phyloP scores from a whole-genome alignment of 2,888 invertebrate genomes.

The Drosophila histrio region DNA sequence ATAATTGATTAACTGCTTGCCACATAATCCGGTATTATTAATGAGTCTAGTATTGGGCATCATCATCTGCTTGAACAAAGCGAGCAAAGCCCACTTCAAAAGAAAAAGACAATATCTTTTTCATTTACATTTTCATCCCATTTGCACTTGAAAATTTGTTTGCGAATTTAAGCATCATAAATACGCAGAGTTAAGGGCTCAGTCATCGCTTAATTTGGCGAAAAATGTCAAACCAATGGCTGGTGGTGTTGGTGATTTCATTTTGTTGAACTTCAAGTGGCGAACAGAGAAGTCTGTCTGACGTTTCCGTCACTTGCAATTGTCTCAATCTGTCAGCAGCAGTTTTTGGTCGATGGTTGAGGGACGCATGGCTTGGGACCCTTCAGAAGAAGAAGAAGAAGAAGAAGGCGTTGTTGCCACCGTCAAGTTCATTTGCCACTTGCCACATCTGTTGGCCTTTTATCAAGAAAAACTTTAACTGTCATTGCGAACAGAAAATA shows the following conservation, averaged over 20 bases:
- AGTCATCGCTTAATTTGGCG: constrained; percentile 36
- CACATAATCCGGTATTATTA: constrained; percentile 19
- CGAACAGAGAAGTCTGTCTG: constrained; percentile 12
- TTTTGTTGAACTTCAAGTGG: constrained; percentile 16
- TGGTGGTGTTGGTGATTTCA: constrained; percentile 1
- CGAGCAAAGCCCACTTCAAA: background rate
- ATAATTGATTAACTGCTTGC: constrained; percentile 42
- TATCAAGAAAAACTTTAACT: constrained; percentile 35
- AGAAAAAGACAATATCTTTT: background rate
- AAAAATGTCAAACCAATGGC: constrained; percentile 26
- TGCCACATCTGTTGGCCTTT: constrained; percentile 33
- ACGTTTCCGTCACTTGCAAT: constrained; percentile 30
- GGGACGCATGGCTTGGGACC: background rate
- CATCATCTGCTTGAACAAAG: constrained; percentile 1
- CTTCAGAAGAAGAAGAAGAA: background rate
- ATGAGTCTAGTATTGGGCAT: constrained; percentile 1
- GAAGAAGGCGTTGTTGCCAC: background rate
- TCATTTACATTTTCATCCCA: constrained; percentile 8
- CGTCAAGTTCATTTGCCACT: constrained; percentile 7
- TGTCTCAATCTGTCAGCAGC: constrained; percentile 54
- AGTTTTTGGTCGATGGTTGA: constrained; percentile 19
- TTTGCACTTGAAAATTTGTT: constrained; percentile 22
- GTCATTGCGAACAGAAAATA: constrained; percentile 27
- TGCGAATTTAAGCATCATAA: constrained; percentile 16
- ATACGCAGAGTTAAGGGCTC: constrained; percentile 21